These are phyloP conservation scores for Jacana jacana DNA, from an alignment of 2,113 vertebrate species.

Conservation along the genomic window DNA sequence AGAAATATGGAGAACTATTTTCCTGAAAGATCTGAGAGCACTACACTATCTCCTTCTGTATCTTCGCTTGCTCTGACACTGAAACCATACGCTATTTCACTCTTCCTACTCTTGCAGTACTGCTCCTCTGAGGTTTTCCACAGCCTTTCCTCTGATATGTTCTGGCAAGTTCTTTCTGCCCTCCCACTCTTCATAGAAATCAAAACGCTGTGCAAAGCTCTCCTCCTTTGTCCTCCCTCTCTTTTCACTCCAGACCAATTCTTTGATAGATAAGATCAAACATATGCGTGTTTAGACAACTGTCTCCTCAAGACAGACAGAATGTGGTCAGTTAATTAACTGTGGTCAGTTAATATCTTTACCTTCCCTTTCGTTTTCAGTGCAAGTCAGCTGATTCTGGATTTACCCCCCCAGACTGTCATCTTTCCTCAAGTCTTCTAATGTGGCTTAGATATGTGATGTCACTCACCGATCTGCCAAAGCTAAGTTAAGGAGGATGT, in stretches of 20 bases:
- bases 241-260: neutral
- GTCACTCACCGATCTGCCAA: neutral
- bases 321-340: neutral
- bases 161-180: neutral
- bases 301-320: neutral
- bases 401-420: neutral
- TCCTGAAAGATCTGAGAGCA: neutral
- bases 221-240: neutral
- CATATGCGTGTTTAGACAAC: neutral
- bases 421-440: neutral
- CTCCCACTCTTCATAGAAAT: neutral
- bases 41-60: neutral
- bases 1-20: neutral
- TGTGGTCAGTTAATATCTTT: neutral
- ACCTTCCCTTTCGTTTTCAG: neutral
- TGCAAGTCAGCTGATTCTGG: neutral
- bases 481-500: neutral
- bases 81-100: neutral
- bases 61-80: neutral
- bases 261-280: neutral
- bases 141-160: accelerated
- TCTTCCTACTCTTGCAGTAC: neutral
- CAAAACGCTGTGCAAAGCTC: neutral
- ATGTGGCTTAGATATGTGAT: neutral
- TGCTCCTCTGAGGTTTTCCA: neutral